phyloP scores from a whole-genome alignment of 2,113 vertebrate genomes.

The Saimiri boliviensis region DNA sequence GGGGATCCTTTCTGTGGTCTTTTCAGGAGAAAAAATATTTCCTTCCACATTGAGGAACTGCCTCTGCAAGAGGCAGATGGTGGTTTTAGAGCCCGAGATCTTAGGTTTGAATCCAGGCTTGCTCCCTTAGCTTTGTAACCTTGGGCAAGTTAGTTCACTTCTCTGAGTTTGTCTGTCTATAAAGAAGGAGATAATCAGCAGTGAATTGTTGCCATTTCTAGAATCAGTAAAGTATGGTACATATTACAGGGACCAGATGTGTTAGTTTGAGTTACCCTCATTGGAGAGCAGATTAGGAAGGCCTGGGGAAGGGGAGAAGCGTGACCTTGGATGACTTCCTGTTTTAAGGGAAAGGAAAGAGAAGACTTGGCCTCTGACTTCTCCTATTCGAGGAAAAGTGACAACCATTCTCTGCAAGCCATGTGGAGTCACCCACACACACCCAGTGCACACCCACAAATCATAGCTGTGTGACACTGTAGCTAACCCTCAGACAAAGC shows the following conservation, averaged over 20 bases:
- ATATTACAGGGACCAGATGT: not conserved
- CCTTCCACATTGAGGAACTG: not conserved
- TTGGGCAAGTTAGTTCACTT: not conserved
- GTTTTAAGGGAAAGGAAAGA: not conserved
- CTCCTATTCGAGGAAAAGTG: not conserved
- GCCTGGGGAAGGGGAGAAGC: too few relatives aligned
- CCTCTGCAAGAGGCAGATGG: not conserved
- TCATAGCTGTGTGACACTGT: not conserved
- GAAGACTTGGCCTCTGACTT: not conserved
- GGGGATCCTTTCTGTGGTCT: not conserved
- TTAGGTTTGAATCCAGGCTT: not conserved
- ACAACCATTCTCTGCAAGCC: not conserved
- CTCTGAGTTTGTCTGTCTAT: not conserved
- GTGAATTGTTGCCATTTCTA: not conserved
- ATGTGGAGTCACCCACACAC: fast-evolving
- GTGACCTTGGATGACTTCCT: not conserved
- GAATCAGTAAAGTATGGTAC: not conserved
- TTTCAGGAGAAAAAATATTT: not conserved
- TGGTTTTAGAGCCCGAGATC: not conserved
- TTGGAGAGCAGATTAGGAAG: not conserved
- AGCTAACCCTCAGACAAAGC: not conserved
- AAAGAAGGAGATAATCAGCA: not conserved
- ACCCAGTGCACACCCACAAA: not conserved
- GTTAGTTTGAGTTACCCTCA: not conserved
- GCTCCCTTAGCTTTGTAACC: not conserved